These are phyloP conservation scores for Sycophaga agraensis DNA, from an alignment of 1,140 invertebrate species.

Conservation along the genomic window DNA sequence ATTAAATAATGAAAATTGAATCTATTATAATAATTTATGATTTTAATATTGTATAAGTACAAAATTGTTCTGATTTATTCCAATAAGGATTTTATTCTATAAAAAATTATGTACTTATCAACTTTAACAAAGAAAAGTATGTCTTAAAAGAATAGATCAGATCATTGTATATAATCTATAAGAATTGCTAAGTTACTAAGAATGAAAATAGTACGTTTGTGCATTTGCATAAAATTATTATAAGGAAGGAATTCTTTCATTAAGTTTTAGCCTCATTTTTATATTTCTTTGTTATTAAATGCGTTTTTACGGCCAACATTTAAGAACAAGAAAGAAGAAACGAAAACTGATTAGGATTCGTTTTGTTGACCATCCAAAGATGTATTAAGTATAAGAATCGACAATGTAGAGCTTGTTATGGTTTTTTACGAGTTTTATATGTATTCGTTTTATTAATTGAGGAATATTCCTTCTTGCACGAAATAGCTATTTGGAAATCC, in stretches of 20 bases:
- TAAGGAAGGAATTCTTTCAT: slow-evolving; percentile 18
- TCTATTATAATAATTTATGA: too few relatives aligned
- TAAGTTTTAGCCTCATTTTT: not conserved
- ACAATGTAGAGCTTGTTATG: slow-evolving; percentile 35
- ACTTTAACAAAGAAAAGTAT: not conserved
- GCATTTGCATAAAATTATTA: slow-evolving; percentile 12
- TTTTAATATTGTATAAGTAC: too few relatives aligned
- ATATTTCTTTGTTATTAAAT: slow-evolving; percentile 33
- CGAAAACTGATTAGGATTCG: slow-evolving; percentile 28
- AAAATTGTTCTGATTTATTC: not conserved
- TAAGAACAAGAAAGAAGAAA: slow-evolving; percentile 1
- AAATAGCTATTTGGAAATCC: not conserved
- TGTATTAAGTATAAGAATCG: slow-evolving; percentile 41
- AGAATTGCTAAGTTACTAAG: slow-evolving; percentile 2
- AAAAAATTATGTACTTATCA: slow-evolving; percentile 1
- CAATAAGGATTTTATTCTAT: not conserved
- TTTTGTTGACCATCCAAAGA: slow-evolving; percentile 48
- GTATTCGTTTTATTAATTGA: slow-evolving; percentile 28
- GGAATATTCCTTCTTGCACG: slow-evolving; percentile 22
- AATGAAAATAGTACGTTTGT: not conserved
- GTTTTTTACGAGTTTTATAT: slow-evolving; percentile 36
- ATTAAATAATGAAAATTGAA: too few relatives aligned
- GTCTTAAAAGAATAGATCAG: not conserved
- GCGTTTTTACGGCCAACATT: slow-evolving; percentile 25
- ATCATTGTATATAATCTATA: not conserved